These are phyloP conservation scores for Myotis findleyi DNA, from an alignment of 2,797 vertebrate genomes.

Conservation along the genomic window DNA sequence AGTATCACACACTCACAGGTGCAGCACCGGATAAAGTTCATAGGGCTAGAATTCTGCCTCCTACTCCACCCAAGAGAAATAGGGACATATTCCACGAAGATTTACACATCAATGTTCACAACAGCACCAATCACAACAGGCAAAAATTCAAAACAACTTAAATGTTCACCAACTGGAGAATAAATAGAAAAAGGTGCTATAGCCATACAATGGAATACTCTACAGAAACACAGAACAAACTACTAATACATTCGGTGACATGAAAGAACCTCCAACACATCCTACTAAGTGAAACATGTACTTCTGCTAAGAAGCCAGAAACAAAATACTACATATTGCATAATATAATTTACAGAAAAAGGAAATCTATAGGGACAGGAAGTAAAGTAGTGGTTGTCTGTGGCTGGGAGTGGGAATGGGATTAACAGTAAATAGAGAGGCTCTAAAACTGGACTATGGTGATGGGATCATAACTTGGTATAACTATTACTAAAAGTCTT, in stretches of 20 bases:
- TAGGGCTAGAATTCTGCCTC: background rate
- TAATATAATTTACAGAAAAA: background rate
- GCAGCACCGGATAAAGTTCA: background rate
- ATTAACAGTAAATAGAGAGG: background rate
- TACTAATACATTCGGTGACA: background rate
- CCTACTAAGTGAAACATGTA: background rate
- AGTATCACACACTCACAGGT: background rate
- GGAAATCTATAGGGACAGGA: background rate
- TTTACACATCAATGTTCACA: background rate
- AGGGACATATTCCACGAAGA: background rate
- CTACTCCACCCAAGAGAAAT: background rate
- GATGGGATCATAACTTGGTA: background rate
- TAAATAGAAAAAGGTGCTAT: background rate
- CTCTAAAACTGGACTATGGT: background rate
- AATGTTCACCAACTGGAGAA: background rate
- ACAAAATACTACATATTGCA: background rate
- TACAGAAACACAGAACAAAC: constrained; percentile 11
- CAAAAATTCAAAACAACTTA: background rate
- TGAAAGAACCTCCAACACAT: background rate
- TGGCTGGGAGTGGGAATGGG: background rate
- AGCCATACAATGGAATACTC: background rate
- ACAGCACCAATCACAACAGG: background rate
- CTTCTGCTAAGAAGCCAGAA: background rate
- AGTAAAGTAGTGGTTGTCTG: background rate
- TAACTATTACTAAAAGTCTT: background rate